Conservation (phyloP, 2,113 vertebrate genomes). For the Seriola dumerili region DNA sequence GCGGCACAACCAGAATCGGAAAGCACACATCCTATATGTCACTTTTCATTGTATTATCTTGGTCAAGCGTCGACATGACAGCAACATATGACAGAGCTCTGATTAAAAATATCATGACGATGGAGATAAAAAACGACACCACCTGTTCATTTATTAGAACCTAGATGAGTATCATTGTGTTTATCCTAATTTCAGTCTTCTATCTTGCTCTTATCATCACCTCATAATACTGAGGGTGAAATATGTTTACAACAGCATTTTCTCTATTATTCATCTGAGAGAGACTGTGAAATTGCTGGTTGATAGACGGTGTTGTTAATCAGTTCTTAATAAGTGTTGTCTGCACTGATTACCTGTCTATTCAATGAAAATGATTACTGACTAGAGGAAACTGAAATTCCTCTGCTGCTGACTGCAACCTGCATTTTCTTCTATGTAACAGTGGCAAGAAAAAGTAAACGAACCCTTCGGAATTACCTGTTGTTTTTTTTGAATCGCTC, state of each 20-base stretch:
- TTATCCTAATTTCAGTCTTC: slow-evolving; percentile 23
- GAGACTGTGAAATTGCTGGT: not conserved
- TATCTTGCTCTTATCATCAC: not conserved
- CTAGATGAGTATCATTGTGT: slow-evolving; percentile 16
- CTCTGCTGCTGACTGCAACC: not conserved
- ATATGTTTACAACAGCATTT: not conserved
- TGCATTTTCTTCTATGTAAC: not conserved
- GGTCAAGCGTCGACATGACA: not conserved
- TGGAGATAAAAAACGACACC: slow-evolving; percentile 13
- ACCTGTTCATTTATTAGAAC: slow-evolving; percentile 2
- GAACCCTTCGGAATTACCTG: too few relatives aligned
- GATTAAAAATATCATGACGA: not conserved
- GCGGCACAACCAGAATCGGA: not conserved
- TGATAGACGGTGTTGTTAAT: slow-evolving; percentile 26
- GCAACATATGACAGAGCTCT: slow-evolving; percentile 11
- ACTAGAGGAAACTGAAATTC: not conserved
- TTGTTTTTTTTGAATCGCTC: too few relatives aligned
- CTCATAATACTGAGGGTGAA: not conserved
- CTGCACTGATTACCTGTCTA: slow-evolving; percentile 23
- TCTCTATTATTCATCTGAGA: slow-evolving; percentile 3
- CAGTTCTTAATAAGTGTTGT: slow-evolving; percentile 21
- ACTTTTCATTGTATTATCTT: slow-evolving; percentile 1
- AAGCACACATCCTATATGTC: not conserved
- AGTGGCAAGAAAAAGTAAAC: too few relatives aligned
- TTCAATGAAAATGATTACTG: slow-evolving; percentile 17